A percentile compares a stretch with the other conserved stretches of the same genome.
Conservation (phyloP, 2,888 invertebrate species). For the Anthophora plumipes region DNA sequence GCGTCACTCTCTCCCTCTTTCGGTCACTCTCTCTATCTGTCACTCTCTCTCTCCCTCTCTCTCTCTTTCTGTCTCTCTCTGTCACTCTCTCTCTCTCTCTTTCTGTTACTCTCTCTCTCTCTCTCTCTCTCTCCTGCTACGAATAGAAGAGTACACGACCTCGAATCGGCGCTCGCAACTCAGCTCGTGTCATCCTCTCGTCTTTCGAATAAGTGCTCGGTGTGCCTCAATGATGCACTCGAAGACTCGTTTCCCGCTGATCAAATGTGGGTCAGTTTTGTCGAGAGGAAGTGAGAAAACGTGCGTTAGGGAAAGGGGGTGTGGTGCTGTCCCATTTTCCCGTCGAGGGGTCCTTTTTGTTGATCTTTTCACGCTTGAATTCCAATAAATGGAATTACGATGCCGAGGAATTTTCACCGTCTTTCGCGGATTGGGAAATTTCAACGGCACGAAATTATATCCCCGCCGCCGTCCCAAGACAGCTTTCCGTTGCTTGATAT, state of each 20-base stretch:
- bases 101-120: neutral
- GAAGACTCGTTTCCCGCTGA: constrained; percentile 70
- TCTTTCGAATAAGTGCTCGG: constrained; percentile 64
- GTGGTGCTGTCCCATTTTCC: constrained; percentile 44
- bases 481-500: constrained; percentile 8
- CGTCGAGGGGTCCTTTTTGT: constrained; percentile 54
- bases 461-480: too few species aligned
- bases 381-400: constrained; percentile 62
- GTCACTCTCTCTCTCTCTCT: too few species aligned
- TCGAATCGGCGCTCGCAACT: constrained; percentile 58
- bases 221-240: constrained; percentile 66
- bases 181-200: constrained; percentile 62
- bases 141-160: constrained; percentile 52
- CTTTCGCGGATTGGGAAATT: constrained; percentile 42
- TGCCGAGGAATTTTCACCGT: constrained; percentile 44
- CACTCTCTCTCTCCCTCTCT: too few species aligned
- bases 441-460: constrained; percentile 26
- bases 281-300: constrained; percentile 33
- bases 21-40: too few species aligned
- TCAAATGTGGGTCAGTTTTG: constrained; percentile 72
- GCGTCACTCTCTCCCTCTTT: too few species aligned
- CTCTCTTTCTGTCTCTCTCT: too few species aligned
- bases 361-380: constrained; percentile 62
- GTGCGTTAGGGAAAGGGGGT: constrained; percentile 17
- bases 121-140: neutral